Conservation (phyloP, 1,140 invertebrate species). For the Aplysia californica region DNA sequence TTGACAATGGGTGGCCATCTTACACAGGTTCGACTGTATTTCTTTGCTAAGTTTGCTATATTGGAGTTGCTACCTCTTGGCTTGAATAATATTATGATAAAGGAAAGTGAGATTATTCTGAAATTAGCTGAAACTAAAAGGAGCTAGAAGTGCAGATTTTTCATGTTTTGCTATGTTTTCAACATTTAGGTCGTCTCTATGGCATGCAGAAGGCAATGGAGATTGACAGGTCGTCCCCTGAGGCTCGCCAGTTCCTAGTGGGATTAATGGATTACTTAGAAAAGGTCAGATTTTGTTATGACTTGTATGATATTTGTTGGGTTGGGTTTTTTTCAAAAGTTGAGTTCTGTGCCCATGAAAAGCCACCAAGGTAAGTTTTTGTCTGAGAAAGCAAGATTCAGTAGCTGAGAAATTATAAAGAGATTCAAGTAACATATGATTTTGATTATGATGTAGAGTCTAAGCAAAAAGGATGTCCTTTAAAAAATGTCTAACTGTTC, state of each 20-base stretch:
- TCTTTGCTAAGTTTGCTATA: too few species aligned
- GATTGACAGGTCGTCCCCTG: constrained; percentile 73
- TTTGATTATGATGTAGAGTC: too few species aligned
- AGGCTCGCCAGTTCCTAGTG: constrained; percentile 72
- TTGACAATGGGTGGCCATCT: too few species aligned
- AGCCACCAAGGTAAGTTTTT: background rate
- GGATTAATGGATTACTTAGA: constrained; percentile 94
- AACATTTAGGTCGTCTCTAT: constrained; percentile 73
- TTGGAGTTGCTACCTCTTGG: too few species aligned
- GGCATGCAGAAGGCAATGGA: constrained; percentile 74
- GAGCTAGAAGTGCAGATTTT: too few species aligned
- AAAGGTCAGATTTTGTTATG: constrained; percentile 64
- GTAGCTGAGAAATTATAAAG: background rate
- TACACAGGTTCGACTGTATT: too few species aligned
- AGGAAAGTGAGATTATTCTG: too few species aligned
- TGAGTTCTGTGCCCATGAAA: background rate
- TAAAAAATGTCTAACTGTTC: too few species aligned
- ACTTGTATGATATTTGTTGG: background rate
- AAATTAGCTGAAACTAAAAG: too few species aligned
- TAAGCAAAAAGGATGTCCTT: too few species aligned
- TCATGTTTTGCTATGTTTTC: too few species aligned
- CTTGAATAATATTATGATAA: too few species aligned
- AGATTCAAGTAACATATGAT: background rate
- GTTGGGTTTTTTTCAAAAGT: background rate
- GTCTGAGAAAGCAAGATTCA: background rate